phyloP scores from a whole-genome alignment of 1,140 invertebrate genomes.

The Trypoxylus dichotomus region DNA sequence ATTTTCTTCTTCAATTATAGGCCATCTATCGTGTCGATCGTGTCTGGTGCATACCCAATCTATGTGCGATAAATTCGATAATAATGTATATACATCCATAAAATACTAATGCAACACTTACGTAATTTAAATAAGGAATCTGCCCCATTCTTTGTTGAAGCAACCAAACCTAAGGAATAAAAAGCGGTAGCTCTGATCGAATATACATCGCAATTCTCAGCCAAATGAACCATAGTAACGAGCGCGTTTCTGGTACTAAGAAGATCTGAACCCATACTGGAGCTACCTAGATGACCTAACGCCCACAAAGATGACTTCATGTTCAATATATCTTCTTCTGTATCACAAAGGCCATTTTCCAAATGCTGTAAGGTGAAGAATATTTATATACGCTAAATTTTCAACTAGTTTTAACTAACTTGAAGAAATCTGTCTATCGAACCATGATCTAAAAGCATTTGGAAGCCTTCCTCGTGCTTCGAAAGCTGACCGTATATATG shows the following conservation, averaged over 20 bases:
- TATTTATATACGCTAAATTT: background rate
- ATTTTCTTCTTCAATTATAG: conserved; percentile 72
- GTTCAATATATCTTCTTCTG: conserved; percentile 68
- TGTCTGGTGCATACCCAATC: conserved; percentile 85
- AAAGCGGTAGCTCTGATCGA: conserved; percentile 87
- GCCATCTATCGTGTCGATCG: conserved; percentile 80
- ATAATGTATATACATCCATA: background rate
- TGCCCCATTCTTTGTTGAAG: conserved; percentile 78
- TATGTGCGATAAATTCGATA: conserved; percentile 39
- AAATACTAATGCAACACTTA: conserved; percentile 47
- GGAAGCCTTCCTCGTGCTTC: conserved; percentile 74
- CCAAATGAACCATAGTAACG: conserved; percentile 67
- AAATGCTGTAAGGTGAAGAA: conserved; percentile 39
- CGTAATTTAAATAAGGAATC: conserved; percentile 71
- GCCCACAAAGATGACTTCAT: conserved; percentile 91
- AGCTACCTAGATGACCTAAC: conserved; percentile 79
- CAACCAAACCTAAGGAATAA: conserved; percentile 82
- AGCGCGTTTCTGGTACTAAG: conserved; percentile 62
- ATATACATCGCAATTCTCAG: conserved; percentile 78
- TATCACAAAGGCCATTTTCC: conserved; percentile 56
- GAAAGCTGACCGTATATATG: conserved; percentile 89
- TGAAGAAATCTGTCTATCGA: conserved; percentile 55
- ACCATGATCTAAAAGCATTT: conserved; percentile 61
- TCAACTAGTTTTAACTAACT: conserved; percentile 42
- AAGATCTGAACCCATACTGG: conserved; percentile 71